Evolutionary conservation across 2,888 invertebrate genomes (phyloP), one percentile per base, ranked within the genome.

Genomic region (Hemicrepidius hirtus): DNA sequence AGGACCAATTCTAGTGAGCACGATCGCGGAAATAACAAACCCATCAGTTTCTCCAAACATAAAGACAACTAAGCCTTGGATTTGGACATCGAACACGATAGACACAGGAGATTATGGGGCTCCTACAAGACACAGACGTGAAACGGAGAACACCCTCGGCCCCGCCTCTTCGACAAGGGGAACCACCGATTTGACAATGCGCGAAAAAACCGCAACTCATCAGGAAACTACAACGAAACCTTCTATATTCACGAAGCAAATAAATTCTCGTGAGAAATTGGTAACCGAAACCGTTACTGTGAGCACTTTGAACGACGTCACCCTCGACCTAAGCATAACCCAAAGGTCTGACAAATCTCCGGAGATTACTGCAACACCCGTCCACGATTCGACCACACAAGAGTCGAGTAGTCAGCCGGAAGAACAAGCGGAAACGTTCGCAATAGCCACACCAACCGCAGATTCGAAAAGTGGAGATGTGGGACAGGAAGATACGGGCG

Each of bases 21-120:
- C 74, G 24, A 53, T 68, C 18, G 49, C 68, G 35, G 71, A 74
- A 32, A 69, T 74, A 66, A 76, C 77, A 32, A 68, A 74, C 50
- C 69, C 74, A 41, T 76, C 74, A 13, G 59, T 60, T 41, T 74
- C 76, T 18, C 55, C 71, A 20, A 71, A 74, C 53, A 75, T 72
- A 66, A 79, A 78, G 57, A 80, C 82, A n/a, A 82, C 81, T 24
- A 86, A 84, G 75, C 82, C 82, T 18, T 84, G 84, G 84, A 80
- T 83, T 53, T 86, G 85, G 86, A 85, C 84, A 3, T 85, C 85
- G 20, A 86, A 86, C 73, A 86, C 86, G 3, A 81, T 86, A 18
- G 85, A 85, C 70, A 80, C 79, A 3, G 80, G 78, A 12, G 85
- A 85, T 71, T 85, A 85, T 78, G 85, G 83, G 28, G 80, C 82